Evolutionary conservation across 2,113 vertebrate genomes (phyloP), one percentile per base, ranked within the genome.

Genomic region (Loxodonta africana): DNA sequence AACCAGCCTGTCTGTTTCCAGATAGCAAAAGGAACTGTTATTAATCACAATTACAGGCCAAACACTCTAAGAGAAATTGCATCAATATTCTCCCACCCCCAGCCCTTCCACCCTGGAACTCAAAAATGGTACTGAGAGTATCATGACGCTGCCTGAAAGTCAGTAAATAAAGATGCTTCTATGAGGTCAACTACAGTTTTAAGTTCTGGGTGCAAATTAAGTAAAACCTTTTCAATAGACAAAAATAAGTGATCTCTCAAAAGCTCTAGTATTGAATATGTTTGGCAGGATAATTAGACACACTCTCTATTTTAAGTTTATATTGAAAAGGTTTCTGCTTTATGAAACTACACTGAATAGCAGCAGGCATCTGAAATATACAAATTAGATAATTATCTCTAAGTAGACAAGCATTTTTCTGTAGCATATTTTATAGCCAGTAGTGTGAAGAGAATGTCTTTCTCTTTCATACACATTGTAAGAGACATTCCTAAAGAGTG

Each of bases 31-130:
- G 98, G 98, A 99, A 98, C 99, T 97, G 98, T 99, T 99, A 99
- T 99, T 99, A 99, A 99, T 99, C 99, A 99, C 99, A 99, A 99
- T 99, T 99, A 99, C 99, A 99, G 99, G 98, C 98, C 98, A 99
- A 99, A 98, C 98, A 98, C 97, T 98, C 98, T 96, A 99, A 98
- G 98, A 97, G 98, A 99, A 99, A 99, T 98, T 98, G 97, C 99
- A 99, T 99, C 98, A 99, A 99, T 99, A 99, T 98, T 99, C 98
- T 98, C 97, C 95, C 98, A 97, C 97, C 88, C 69, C 96, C 96
- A 98, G 97, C n/a, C 95, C 76, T 95, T 94, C 86, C 95, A 77
- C 88, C 96, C 93, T 92, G 97, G 91, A 99, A 98, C 98, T 98
- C 96, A 98, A 98, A 98, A 91, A 86, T 96, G 97, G 96, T 69